phyloP scores from a whole-genome alignment of 2,888 invertebrate genomes.

The Cordilura impudica region DNA sequence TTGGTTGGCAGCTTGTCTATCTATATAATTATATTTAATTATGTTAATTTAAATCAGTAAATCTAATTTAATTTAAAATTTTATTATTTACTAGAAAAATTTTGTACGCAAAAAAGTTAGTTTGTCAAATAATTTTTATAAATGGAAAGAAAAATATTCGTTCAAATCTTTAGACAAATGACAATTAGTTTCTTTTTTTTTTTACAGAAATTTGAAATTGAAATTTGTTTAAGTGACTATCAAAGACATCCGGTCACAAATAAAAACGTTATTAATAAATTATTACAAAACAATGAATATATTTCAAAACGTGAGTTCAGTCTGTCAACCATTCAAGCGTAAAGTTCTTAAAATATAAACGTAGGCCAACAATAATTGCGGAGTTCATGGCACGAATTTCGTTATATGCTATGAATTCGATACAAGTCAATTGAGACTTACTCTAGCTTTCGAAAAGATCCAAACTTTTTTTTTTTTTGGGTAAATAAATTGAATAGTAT shows the following conservation, averaged over 20 bases:
- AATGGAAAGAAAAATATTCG: too few species aligned
- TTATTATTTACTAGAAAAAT: too few species aligned
- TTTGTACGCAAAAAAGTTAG: too few species aligned
- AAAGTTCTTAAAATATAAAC: conserved; percentile 15
- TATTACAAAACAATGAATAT: conserved; percentile 9
- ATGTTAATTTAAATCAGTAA: conserved; percentile 36
- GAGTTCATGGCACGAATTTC: background rate
- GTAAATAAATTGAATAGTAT: too few species aligned
- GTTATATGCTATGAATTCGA: background rate
- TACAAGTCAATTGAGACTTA: background rate
- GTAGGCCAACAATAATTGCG: background rate
- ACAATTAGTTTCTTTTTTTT: background rate
- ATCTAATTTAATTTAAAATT: conserved; percentile 1
- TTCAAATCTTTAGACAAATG: too few species aligned
- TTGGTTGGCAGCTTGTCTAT: conserved; percentile 22
- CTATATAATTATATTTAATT: conserved; percentile 33
- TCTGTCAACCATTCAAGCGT: background rate
- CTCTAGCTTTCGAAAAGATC: background rate
- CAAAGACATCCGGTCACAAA: conserved; percentile 14
- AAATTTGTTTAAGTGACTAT: background rate
- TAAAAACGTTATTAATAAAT: conserved; percentile 10
- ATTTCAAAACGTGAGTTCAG: background rate
- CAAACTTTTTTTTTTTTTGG: too few species aligned
- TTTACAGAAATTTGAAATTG: background rate
- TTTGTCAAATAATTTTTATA: too few species aligned